Conservation (phyloP, 1,140 invertebrate species). For the Proales similis region DNA sequence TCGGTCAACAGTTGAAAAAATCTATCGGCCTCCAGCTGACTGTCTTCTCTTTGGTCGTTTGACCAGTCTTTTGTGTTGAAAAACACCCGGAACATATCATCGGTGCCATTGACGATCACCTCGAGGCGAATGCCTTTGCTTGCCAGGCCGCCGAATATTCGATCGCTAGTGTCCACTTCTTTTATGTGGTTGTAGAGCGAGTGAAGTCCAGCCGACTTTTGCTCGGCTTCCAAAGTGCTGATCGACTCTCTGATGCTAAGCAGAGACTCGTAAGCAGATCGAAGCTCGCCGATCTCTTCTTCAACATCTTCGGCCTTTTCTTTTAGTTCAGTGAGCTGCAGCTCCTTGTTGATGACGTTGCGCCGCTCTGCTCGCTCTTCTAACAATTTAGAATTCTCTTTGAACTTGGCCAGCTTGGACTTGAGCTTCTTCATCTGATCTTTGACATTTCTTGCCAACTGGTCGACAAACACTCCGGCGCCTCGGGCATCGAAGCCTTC, state of each 20-base stretch:
- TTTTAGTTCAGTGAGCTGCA: constrained; percentile 14
- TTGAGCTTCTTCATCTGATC: constrained; percentile 43
- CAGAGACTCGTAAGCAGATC: too few relatives aligned
- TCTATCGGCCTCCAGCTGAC: too few relatives aligned
- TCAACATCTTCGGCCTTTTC: constrained; percentile 3
- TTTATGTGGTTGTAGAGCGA: constrained; percentile 6
- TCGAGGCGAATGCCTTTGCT: constrained; percentile 12
- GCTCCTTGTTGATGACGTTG: background rate
- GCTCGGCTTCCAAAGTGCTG: background rate
- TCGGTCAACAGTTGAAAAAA: constrained; percentile 20
- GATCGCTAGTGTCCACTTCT: constrained; percentile 2
- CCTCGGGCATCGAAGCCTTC: constrained; percentile 50
- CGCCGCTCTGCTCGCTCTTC: background rate
- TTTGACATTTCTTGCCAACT: constrained; percentile 43
- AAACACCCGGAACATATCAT: constrained; percentile 17
- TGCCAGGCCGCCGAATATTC: constrained; percentile 15
- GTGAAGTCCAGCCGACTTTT: background rate
- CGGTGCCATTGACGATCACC: constrained; percentile 2
- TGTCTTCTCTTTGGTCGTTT: background rate
- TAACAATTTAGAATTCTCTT: constrained; percentile 15
- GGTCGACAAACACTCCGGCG: constrained; percentile 43
- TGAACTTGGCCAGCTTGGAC: constrained; percentile 1
- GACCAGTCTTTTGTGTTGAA: constrained; percentile 33
- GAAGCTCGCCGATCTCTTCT: constrained; percentile 7
- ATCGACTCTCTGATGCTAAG: background rate